Base-by-base conservation (phyloP, 2,888 invertebrate species). In the Mesochorus sp. region DNA sequence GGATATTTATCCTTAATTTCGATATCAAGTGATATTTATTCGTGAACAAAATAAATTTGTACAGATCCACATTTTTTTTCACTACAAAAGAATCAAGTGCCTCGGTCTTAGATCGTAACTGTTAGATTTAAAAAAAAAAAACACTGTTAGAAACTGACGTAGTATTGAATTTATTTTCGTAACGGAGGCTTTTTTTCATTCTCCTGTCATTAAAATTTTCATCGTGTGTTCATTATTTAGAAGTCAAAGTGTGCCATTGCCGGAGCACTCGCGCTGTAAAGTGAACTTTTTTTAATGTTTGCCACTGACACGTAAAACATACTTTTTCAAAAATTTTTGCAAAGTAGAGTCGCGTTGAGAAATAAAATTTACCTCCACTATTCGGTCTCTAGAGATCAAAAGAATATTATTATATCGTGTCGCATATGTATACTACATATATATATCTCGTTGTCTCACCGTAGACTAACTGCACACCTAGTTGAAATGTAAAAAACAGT, bases 381-480 rank as follows among this genome's bases (percentile, higher is more conserved):
- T 39, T 1, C 12, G 1, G 3, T 44, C 0, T 24, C 17, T 47
- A 34, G 24, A 51, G 24, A 24, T 59, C 59, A 12, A 34, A 42
- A 12, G 42, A 49, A 8, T 51, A 26, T 2, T 42, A 26, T n/a
- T n/a, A n/a, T n/a, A n/a, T n/a, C n/a, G n/a, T n/a, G n/a, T n/a
- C n/a, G n/a, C n/a, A n/a, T 6, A 28, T 42, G 5, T 37, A 26
- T 53, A 57, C 59, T 51, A 10, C 51, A 34, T 79, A 64, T 47
- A 57, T 75, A 77, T 73, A 49, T 39, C 34, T 49, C 73, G 76
- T 67, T 62, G 81, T 80, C 44, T 81, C 81, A 81, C 81, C 28
- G 76, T 81, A 81, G 80, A 80, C 81, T 80, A 78, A 81, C 76
- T 76, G 81, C 81, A 81, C 80, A 76, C 64, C 68, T 81, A 81